Evolutionary conservation across 2,888 invertebrate genomes (phyloP).

Genomic region (Drosophila seclusa): DNA sequence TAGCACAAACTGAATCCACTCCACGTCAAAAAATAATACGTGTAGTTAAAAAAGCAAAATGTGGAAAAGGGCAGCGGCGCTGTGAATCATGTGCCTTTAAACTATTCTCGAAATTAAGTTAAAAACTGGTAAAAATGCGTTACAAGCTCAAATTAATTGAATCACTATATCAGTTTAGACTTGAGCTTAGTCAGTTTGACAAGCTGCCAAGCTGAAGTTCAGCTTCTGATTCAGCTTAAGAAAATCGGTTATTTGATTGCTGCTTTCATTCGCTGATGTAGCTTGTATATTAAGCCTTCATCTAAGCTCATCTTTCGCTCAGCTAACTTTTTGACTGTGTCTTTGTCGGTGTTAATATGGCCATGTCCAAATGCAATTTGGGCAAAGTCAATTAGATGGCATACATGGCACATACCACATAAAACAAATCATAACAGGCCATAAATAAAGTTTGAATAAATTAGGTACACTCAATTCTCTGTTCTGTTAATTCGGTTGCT

Average conservation of each 20-base stretch:
- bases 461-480: slow-evolving; percentile 48
- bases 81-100: neutral
- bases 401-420: slow-evolving; percentile 28
- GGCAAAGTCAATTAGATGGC: slow-evolving; percentile 50
- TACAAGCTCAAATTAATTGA: neutral
- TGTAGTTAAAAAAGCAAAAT: neutral
- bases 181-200: neutral
- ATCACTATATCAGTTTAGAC: neutral
- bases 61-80: neutral
- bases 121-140: neutral
- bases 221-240: neutral
- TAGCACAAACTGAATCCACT: neutral
- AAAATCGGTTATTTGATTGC: neutral
- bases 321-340: neutral
- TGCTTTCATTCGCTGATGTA: neutral
- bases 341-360: slow-evolving; percentile 24
- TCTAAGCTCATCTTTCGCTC: neutral
- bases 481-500: slow-evolving; percentile 15
- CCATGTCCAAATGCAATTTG: slow-evolving; percentile 50
- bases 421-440: slow-evolving; percentile 70
- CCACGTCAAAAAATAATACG: neutral
- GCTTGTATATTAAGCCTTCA: neutral
- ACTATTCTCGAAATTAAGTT: neutral
- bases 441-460: slow-evolving; percentile 76
- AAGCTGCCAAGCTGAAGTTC: neutral